Conservation (phyloP, 2,888 invertebrate genomes). For the Idaea straminata region DNA sequence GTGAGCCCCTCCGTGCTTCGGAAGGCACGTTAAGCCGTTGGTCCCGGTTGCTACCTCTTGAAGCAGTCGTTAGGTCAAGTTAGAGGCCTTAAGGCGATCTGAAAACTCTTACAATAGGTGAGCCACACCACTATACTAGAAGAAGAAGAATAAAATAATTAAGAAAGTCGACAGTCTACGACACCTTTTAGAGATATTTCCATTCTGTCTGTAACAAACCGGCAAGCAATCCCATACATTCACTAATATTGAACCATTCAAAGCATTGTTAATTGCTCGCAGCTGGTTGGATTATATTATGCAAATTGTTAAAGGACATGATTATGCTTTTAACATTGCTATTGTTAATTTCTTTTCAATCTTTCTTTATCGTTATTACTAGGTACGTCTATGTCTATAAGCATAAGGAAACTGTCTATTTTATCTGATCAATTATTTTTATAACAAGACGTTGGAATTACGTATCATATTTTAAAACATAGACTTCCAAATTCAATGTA, state of each 20-base stretch:
- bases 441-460: no score
- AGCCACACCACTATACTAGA: no score
- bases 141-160: not conserved
- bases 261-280: constrained; percentile 25
- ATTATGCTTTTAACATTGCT: constrained; percentile 25
- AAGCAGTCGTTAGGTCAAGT: no score
- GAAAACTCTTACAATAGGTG: no score
- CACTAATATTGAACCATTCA: not conserved
- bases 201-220: not conserved
- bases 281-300: constrained; percentile 15
- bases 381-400: not conserved
- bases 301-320: constrained; percentile 20
- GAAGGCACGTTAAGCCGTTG: no score
- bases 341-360: constrained; percentile 10
- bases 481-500: no score
- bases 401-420: not conserved
- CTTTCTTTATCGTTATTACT: not conserved
- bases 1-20: no score
- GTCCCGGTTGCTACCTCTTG: no score
- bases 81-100: no score
- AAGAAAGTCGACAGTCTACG: not conserved
- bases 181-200: not conserved
- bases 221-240: not conserved
- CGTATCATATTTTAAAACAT: no score
- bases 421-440: no score